A percentile compares a stretch with the other conserved stretches of the same genome.
These are phyloP conservation scores for Brachionus rotundiformis DNA, from an alignment of 1,140 invertebrate genomes.

Conservation along the genomic window DNA sequence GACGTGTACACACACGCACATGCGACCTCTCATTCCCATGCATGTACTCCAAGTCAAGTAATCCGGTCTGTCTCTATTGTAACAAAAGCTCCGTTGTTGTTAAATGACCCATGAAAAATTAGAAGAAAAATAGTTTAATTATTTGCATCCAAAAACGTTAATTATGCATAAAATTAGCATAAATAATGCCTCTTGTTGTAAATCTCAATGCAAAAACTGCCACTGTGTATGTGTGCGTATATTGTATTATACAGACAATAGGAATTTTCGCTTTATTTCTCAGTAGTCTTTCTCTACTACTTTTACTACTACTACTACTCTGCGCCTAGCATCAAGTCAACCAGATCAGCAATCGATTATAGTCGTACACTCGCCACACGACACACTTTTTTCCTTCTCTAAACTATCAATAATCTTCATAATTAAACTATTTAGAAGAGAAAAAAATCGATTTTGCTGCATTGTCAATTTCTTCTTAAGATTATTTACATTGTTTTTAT, in stretches of 20 bases:
- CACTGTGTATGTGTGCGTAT: neutral
- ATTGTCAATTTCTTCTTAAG: neutral
- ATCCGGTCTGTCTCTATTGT: neutral
- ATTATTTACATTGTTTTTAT: neutral
- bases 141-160: neutral
- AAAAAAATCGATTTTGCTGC: slow-evolving; percentile 12
- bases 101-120: slow-evolving; percentile 20
- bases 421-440: neutral
- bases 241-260: neutral
- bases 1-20: neutral
- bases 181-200: neutral
- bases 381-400: neutral
- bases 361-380: neutral
- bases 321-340: neutral
- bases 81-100: neutral
- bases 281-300: neutral
- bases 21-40: no score
- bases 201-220: neutral
- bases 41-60: no score
- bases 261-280: neutral
- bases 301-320: no score
- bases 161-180: neutral
- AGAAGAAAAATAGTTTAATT: slow-evolving; percentile 5
- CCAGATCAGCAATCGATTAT: neutral
- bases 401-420: neutral